Percentiles rank a stretch among this genome's conserved stretches.
Conservation (phyloP, 2,888 invertebrate species). For the Hirtodrosophila duncani region DNA sequence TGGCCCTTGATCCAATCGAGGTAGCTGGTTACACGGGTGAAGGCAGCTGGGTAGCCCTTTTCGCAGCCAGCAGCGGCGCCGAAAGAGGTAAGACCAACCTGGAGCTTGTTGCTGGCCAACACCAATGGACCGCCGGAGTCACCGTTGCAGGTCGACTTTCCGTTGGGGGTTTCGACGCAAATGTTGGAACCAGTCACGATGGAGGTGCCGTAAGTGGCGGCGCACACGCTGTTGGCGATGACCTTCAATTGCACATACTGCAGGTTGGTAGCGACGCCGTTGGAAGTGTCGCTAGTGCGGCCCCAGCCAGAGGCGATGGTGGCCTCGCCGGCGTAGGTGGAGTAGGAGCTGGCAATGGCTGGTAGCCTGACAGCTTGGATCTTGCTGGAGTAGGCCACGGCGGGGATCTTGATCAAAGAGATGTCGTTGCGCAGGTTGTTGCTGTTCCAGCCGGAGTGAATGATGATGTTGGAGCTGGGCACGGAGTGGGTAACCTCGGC, state of each 20-base stretch:
- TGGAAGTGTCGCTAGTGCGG: conserved; percentile 32
- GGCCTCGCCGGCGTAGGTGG: conserved; percentile 27
- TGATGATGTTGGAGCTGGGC: conserved; percentile 42
- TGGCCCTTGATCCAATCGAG: conserved; percentile 58
- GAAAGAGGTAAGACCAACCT: conserved; percentile 73
- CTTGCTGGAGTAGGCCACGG: conserved; percentile 6
- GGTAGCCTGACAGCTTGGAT: conserved; percentile 32
- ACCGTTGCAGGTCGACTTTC: conserved; percentile 70
- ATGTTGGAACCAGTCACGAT: conserved; percentile 41
- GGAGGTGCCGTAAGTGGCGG: conserved; percentile 73
- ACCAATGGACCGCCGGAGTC: conserved; percentile 76
- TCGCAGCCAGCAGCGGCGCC: conserved; percentile 65
- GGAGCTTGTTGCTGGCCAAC: conserved; percentile 5
- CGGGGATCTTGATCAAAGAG: conserved; percentile 52
- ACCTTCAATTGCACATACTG: conserved; percentile 42
- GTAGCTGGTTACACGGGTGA: conserved; percentile 61
- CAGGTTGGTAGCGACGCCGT: conserved; percentile 61
- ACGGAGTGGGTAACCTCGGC: conserved; percentile 39
- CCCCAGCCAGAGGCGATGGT: conserved; percentile 67
- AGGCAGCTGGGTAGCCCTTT: conserved; percentile 65
- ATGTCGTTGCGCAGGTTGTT: conserved; percentile 56
- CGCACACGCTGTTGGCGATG: conserved; percentile 69
- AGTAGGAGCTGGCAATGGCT: conserved; percentile 30
- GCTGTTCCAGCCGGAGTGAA: conserved; percentile 73
- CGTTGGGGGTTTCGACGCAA: conserved; percentile 47